Conservation (phyloP, 2,888 invertebrate genomes). For the Omphaloscelis lunosa region DNA sequence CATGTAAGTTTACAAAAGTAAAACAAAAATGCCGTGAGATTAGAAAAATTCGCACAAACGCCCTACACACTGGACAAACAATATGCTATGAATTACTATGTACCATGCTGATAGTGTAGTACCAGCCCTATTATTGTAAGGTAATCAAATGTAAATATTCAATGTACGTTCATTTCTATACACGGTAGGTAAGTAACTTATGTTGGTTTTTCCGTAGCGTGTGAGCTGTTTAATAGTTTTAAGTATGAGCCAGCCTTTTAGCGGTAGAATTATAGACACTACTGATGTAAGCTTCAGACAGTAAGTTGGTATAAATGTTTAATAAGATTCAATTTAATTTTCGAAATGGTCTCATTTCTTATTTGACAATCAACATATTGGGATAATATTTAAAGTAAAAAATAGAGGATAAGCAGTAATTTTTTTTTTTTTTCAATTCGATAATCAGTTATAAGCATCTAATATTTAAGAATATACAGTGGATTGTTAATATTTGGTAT, state of each 20-base stretch:
- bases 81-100: conserved; percentile 20
- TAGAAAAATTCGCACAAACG: conserved; percentile 75
- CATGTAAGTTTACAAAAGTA: conserved; percentile 82
- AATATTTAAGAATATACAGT: conserved; percentile 55
- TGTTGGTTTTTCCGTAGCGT: conserved; percentile 77
- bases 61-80: conserved; percentile 1
- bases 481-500: conserved; percentile 66
- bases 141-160: conserved; percentile 83
- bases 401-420: conserved; percentile 50
- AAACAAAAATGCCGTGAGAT: conserved; percentile 67
- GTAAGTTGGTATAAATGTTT: conserved; percentile 48
- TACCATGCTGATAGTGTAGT: conserved; percentile 51
- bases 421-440: conserved; percentile 47
- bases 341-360: conserved; percentile 66
- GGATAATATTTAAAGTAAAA: conserved; percentile 49
- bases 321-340: conserved; percentile 55
- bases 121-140: conserved; percentile 60
- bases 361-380: conserved; percentile 55
- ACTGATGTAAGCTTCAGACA: conserved; percentile 45
- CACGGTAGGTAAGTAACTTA: conserved; percentile 79
- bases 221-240: conserved; percentile 69
- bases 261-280: conserved; percentile 57
- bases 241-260: conserved; percentile 75
- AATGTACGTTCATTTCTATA: conserved; percentile 74
- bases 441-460: conserved; percentile 44